These are phyloP conservation scores for Halcyon badia DNA, from an alignment of 2,797 vertebrate species.

Conservation along the genomic window DNA sequence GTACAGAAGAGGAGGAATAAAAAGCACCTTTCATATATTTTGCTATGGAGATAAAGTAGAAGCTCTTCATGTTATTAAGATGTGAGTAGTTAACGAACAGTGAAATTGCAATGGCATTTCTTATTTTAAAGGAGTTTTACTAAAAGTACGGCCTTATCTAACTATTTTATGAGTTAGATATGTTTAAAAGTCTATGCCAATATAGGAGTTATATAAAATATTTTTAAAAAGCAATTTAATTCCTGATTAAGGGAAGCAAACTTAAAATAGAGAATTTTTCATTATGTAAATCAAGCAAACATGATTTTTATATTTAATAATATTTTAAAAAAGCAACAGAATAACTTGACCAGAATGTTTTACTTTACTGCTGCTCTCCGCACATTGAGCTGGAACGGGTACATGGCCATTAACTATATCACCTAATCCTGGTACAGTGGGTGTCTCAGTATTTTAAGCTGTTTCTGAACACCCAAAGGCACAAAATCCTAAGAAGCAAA, in stretches of 20 bases:
- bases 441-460: neutral
- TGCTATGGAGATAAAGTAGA: neutral
- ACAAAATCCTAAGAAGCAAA: neutral
- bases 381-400: neutral
- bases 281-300: neutral
- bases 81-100: neutral
- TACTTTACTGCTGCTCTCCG: neutral
- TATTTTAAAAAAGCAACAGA: neutral
- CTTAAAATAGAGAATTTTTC: neutral
- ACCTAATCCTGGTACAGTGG: neutral
- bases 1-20: neutral
- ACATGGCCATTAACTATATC: rapidly evolving
- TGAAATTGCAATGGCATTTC: neutral
- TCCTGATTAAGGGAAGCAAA: neutral
- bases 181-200: neutral
- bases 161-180: neutral
- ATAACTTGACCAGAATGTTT: neutral
- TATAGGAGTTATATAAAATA: neutral
- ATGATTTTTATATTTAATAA: neutral
- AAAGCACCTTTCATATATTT: neutral
- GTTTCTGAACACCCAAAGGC: neutral
- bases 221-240: neutral
- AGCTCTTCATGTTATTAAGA: neutral
- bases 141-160: neutral
- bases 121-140: neutral